Conservation (phyloP, 2,888 invertebrate genomes). For the Cerceris rybyensis region DNA sequence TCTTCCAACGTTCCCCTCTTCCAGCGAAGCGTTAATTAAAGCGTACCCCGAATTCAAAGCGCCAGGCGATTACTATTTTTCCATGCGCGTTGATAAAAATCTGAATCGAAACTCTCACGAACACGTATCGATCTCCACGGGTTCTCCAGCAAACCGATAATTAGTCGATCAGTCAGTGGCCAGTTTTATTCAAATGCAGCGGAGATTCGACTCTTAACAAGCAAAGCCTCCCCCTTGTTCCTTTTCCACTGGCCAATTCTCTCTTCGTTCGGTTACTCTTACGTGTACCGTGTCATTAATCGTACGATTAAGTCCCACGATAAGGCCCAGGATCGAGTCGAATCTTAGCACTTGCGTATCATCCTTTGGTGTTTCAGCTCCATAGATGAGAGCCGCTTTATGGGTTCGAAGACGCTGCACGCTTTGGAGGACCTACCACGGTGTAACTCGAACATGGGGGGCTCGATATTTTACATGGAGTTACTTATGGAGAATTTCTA, state of each 20-base stretch:
- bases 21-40: too few relatives aligned
- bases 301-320: slow-evolving; percentile 71
- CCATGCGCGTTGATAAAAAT: neutral
- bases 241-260: slow-evolving; percentile 49
- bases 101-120: slow-evolving; percentile 2
- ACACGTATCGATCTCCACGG: slow-evolving; percentile 51
- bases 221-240: slow-evolving; percentile 42
- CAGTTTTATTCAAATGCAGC: slow-evolving; percentile 56
- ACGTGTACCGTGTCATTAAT: slow-evolving; percentile 69
- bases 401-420: neutral
- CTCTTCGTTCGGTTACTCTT: slow-evolving; percentile 61
- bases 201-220: slow-evolving; percentile 58
- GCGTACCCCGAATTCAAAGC: too few relatives aligned
- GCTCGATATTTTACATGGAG: slow-evolving; percentile 50
- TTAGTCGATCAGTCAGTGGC: slow-evolving; percentile 73
- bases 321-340: slow-evolving; percentile 60
- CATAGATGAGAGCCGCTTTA: slow-evolving; percentile 31
- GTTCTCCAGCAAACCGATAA: slow-evolving; percentile 63
- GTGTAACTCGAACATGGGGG: slow-evolving; percentile 58
- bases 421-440: slow-evolving; percentile 39
- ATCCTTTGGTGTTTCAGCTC: slow-evolving; percentile 51
- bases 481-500: slow-evolving; percentile 18
- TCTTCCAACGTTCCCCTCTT: too few relatives aligned
- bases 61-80: too few relatives aligned
- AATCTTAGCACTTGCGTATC: slow-evolving; percentile 44